Evolutionary conservation across 92 coral and sea anemone genomes (phyloP).

Genomic region (Hydrozoanthus gracilis): DNA sequence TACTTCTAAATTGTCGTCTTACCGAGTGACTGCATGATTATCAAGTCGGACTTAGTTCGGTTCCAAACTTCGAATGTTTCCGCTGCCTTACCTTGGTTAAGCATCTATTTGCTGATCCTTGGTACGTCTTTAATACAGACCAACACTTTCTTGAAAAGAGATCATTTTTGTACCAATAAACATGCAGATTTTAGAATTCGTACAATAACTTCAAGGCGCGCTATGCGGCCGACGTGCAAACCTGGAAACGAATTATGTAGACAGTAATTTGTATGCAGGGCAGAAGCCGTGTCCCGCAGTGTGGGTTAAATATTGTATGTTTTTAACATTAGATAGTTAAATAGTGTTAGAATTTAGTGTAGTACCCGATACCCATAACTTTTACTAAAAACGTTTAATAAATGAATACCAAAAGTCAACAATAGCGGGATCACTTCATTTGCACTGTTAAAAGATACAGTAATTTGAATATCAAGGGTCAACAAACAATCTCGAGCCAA

Average conservation of each 20-base stretch:
- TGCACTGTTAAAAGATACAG: not conserved
- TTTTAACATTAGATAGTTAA: too few species aligned
- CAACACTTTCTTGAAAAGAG: not conserved
- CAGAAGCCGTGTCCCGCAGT: not conserved
- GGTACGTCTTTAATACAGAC: not conserved
- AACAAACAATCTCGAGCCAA: not conserved
- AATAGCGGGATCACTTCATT: not conserved
- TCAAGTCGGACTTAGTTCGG: too few species aligned
- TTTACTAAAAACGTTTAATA: too few species aligned
- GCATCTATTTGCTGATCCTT: not conserved
- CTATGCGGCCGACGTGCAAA: not conserved
- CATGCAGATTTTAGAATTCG: constrained; percentile 12
- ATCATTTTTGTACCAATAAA: not conserved
- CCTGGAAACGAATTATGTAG: constrained; percentile 1
- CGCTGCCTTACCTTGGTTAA: not conserved
- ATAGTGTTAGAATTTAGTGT: too few species aligned
- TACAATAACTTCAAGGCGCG: constrained; percentile 20
- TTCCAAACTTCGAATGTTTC: not conserved
- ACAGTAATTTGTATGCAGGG: too few species aligned
- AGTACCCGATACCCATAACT: too few species aligned
- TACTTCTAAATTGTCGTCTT: not conserved
- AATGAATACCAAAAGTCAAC: not conserved
- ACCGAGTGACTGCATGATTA: too few species aligned
- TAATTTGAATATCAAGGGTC: not conserved
- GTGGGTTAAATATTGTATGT: not conserved